Base-by-base conservation (phyloP, 1,140 invertebrate species). In the Bombus haemorrhoidalis region DNA sequence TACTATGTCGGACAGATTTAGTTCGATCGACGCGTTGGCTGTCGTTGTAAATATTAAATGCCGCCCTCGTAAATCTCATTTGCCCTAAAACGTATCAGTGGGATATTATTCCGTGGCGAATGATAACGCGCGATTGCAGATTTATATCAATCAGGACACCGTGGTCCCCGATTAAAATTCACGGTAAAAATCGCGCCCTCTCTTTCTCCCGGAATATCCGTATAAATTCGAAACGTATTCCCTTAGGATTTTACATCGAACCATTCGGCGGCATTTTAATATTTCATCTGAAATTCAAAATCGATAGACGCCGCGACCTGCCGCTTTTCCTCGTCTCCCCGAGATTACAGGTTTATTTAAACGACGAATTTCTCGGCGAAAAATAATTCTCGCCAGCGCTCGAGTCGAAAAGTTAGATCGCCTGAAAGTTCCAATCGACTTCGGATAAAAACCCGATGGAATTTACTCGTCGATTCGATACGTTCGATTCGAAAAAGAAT, bases 1-100 rank as follows among this genome's bases (percentile, higher is more conserved):
- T n/a, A 34, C 71, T 43, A 18, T 62, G 43, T 37, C 53, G 53
- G n/a, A 3, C 22, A 15, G 53, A 81, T 81, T 81, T 81, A 57
- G 28, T 43, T 32, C 47, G 72, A 83, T 66, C 57, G 37, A 32
- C 80, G 68, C 22, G 62, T 41, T 34, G n/a, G 25, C 75, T 39
- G 75, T 41, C 76, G 37, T 39, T 59, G 73, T 83, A 83, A 83
- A 83, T 83, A 83, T 83, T 77, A 68, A 66, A 83, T 53, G 62
- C 37, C 18, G 34, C 37, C 34, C 28, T 28, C 59, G 28, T 77
- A 83, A 83, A 83, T 83, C 82, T 68, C 82, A 83, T 83, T 83
- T 83, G 47, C n/a, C n/a, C 62, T 47, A 39, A 68, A 41, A 78
- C 62, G 73, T 78, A 83, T 78, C 82, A 41, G 37, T 68, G 43